Conservation (phyloP, 2,797 vertebrate species). For the Neomorphus geoffroyi region DNA sequence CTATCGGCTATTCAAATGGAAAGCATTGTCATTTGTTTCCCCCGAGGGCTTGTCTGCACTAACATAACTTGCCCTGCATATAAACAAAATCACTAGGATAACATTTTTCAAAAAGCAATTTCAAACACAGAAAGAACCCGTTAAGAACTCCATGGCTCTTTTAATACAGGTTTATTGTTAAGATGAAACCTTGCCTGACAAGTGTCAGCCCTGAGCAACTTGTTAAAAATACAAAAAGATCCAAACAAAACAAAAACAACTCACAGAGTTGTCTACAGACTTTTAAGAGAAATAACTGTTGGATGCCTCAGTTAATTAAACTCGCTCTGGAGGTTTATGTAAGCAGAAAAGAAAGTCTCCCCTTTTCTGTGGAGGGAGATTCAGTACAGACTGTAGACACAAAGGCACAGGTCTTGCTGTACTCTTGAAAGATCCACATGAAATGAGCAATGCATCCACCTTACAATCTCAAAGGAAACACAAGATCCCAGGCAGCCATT, state of each 20-base stretch:
- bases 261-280: background rate
- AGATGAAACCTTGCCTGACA: background rate
- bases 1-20: background rate
- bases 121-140: background rate
- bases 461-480: background rate
- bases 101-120: background rate
- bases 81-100: background rate
- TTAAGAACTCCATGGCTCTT: background rate
- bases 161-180: background rate
- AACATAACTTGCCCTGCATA: background rate
- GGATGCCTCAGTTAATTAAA: background rate
- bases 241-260: background rate
- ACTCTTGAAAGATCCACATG: background rate
- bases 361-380: background rate
- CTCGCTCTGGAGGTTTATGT: background rate
- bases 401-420: background rate
- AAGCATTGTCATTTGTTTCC: background rate
- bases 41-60: background rate
- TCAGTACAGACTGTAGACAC: background rate
- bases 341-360: background rate
- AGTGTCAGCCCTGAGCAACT: conserved; percentile 4
- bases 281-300: background rate
- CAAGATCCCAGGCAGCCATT: background rate
- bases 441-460: background rate
- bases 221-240: background rate